phyloP scores from a whole-genome alignment of 2,113 vertebrate species.

The Bambusicola thoracicus region DNA sequence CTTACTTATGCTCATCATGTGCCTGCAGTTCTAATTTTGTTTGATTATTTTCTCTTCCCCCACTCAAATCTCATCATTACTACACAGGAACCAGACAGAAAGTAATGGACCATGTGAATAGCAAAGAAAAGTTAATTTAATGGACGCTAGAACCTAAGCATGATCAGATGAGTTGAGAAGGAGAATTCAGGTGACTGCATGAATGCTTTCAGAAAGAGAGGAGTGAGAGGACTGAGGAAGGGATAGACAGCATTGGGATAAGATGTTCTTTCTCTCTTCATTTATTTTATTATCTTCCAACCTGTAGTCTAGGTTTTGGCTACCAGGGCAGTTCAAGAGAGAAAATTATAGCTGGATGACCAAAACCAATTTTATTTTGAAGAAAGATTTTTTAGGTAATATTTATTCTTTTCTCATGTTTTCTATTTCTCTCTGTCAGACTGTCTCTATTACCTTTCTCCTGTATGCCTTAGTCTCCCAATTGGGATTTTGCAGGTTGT shows the following conservation, averaged over 20 bases:
- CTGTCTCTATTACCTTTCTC: background rate
- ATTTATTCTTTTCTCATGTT: background rate
- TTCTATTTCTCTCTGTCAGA: background rate
- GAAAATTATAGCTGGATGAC: background rate
- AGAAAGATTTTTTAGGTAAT: background rate
- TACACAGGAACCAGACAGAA: conserved; percentile 16
- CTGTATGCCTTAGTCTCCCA: background rate
- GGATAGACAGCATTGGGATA: background rate
- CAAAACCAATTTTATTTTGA: background rate
- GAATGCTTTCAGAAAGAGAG: background rate
- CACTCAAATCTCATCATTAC: background rate
- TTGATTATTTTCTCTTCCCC: conserved; percentile 33
- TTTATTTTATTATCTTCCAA: background rate
- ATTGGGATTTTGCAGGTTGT: background rate
- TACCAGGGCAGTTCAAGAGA: background rate
- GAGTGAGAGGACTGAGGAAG: background rate
- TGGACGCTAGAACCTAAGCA: background rate
- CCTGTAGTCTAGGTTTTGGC: background rate
- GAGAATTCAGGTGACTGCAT: background rate
- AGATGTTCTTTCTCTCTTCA: background rate
- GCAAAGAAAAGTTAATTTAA: conserved; percentile 28
- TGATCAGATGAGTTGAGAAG: background rate
- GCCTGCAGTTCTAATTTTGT: conserved; percentile 24
- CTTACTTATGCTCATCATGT: background rate
- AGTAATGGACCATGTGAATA: conserved; percentile 25